Percentiles rank a stretch among this genome's conserved stretches.
These are phyloP conservation scores for Phyllopteryx taeniolatus DNA, from an alignment of 2,113 vertebrate species.

Conservation along the genomic window DNA sequence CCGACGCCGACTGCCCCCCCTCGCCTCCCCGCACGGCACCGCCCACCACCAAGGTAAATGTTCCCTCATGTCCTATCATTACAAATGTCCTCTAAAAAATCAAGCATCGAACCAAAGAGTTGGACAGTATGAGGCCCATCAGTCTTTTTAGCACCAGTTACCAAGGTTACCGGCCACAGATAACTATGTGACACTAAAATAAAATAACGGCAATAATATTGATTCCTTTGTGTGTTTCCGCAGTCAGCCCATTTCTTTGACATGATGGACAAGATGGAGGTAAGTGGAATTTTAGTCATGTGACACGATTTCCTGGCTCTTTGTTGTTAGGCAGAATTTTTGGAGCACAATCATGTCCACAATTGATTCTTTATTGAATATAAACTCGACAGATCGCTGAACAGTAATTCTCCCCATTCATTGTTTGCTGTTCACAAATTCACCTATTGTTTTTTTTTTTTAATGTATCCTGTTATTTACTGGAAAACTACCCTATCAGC, in stretches of 20 bases:
- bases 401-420: no score
- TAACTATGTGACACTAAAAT: background rate
- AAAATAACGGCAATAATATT: background rate
- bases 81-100: background rate
- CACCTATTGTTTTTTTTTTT: no score
- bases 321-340: background rate
- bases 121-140: background rate
- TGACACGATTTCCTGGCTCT: background rate
- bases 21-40: conserved; percentile 87
- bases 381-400: no score
- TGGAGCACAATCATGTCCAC: no score
- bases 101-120: background rate
- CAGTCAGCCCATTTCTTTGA: conserved; percentile 94
- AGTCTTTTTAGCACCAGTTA: background rate
- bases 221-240: conserved; percentile 2
- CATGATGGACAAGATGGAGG: conserved; percentile 92
- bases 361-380: no score
- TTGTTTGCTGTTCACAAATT: no score
- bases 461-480: no score
- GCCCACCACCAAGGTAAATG: conserved; percentile 84
- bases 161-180: background rate
- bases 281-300: conserved; percentile 44
- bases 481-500: no score
- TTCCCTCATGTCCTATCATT: background rate
- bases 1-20: conserved; percentile 77